A percentile compares a stretch with the other conserved stretches of the same genome.
phyloP scores from a whole-genome alignment of 2,113 vertebrate species.

The Poecile atricapillus region DNA sequence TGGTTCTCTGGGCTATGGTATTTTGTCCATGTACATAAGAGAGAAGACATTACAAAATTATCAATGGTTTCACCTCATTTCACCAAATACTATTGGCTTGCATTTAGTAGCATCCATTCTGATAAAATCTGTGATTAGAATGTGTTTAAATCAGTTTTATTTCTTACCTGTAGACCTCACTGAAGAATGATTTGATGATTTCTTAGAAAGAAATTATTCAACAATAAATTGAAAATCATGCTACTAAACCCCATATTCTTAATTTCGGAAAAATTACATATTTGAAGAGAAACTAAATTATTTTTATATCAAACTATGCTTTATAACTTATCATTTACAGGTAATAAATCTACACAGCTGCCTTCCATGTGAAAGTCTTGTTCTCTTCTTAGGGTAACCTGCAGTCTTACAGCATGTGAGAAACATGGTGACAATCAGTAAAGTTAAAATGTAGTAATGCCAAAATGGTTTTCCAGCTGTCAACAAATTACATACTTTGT shows the following conservation, averaged over 20 bases:
- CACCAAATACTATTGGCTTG: not conserved
- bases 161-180: not conserved
- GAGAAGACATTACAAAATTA: not conserved
- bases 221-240: not conserved
- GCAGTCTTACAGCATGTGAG: not conserved
- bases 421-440: constrained; percentile 38
- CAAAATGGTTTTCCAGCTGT: constrained; percentile 32
- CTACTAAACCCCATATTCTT: not conserved
- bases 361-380: not conserved
- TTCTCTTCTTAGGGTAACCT: not conserved
- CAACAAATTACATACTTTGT: constrained; percentile 36
- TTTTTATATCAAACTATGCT: not conserved
- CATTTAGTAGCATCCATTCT: not conserved
- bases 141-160: not conserved
- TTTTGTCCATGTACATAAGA: not conserved
- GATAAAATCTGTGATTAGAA: not conserved
- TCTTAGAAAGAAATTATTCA: not conserved
- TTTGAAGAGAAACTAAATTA: not conserved
- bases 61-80: not conserved
- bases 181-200: not conserved
- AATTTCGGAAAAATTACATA: not conserved
- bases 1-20: not conserved
- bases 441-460: constrained; percentile 32
- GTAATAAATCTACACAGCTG: not conserved
- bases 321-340: not conserved